Conservation (phyloP, 2,797 vertebrate genomes). For the Fringilla coelebs region DNA sequence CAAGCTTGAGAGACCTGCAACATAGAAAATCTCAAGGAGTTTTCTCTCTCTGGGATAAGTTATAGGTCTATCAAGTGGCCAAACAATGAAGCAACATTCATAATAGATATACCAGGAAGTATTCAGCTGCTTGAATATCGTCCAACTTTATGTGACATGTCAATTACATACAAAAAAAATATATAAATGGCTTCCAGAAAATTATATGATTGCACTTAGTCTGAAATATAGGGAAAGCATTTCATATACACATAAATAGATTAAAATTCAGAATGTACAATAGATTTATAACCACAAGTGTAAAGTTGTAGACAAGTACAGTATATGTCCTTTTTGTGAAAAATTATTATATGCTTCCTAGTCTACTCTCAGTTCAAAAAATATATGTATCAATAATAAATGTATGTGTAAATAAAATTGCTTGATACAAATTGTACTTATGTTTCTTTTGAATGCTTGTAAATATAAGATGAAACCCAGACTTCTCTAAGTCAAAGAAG, state of each 20-base stretch:
- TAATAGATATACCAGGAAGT: neutral
- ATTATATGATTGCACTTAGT: neutral
- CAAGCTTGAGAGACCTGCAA: neutral
- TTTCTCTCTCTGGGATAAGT: neutral
- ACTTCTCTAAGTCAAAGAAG: neutral
- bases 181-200: neutral
- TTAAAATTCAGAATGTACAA: neutral
- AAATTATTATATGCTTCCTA: neutral
- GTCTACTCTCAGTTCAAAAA: neutral
- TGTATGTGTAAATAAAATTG: neutral
- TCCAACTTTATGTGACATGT: neutral
- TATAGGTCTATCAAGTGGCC: neutral
- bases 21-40: neutral
- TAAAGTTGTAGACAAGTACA: neutral
- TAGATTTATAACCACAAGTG: neutral
- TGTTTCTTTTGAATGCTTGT: neutral
- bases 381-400: neutral
- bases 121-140: neutral
- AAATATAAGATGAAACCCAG: neutral
- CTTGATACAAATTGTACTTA: neutral
- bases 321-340: neutral
- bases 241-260: neutral
- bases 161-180: neutral
- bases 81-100: neutral
- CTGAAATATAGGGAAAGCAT: neutral